phyloP scores from a whole-genome alignment of 1,140 invertebrate species.

The Leptoteleia sp. region DNA sequence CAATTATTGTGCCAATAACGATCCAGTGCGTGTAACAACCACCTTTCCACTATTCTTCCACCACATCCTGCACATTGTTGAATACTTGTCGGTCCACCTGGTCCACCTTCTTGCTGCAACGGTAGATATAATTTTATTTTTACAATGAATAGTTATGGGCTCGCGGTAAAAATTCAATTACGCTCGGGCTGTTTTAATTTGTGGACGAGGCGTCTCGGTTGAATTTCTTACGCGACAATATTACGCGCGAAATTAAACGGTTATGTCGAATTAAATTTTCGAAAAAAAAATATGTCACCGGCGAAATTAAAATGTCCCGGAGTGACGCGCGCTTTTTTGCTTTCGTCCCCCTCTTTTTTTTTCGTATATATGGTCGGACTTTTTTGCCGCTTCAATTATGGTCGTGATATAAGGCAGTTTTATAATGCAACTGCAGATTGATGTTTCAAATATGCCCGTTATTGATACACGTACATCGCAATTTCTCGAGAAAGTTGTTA shows the following conservation, averaged over 20 bases:
- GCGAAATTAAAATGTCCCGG: conserved; percentile 4
- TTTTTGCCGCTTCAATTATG: background rate
- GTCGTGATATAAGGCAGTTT: background rate
- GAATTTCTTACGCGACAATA: conserved; percentile 5
- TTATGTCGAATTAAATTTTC: conserved; percentile 31
- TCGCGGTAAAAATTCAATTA: conserved; percentile 40
- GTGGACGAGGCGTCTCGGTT: conserved; percentile 8
- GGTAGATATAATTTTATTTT: conserved; percentile 44
- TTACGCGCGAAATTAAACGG: conserved; percentile 21
- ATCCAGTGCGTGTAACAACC: conserved; percentile 92
- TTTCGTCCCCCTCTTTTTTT: too few relatives aligned
- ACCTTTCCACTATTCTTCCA: conserved; percentile 93
- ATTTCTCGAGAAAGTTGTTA: too few relatives aligned
- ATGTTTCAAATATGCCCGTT: background rate
- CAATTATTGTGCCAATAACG: conserved; percentile 96
- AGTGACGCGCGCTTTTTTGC: background rate
- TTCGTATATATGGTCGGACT: conserved; percentile 1
- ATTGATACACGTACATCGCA: too few relatives aligned
- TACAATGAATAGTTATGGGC: conserved; percentile 30
- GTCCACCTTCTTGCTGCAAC: conserved; percentile 81
- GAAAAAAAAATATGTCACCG: conserved; percentile 5
- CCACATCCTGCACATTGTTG: conserved; percentile 83
- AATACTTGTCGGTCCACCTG: conserved; percentile 75
- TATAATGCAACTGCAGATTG: background rate
- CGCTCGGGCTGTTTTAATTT: conserved; percentile 18